Base-by-base conservation (phyloP, 2,888 invertebrate species). In the Habrosyne pyritoides region DNA sequence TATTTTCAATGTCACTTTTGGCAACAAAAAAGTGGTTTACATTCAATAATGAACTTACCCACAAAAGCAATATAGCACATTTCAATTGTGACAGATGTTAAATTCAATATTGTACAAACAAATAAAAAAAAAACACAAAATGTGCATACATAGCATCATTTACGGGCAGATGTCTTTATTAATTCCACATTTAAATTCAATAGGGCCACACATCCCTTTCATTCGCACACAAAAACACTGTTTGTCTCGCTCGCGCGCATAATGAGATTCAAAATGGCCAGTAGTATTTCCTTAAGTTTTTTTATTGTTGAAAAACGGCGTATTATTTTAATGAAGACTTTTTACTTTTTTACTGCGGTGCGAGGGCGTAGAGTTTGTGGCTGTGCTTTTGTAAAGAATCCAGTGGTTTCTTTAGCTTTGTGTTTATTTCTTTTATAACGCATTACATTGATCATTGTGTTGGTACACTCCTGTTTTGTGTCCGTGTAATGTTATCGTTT, bases 221-320 rank as follows among this genome's bases (percentile, higher is more conserved):
- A 63, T 57, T 14, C 69, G 6, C 60, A 56, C 36, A 73, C 55
- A 70, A 69, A 73, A 33, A 74, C 57, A 55, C 51, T 81, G 69
- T 71, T 57, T 62, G 54, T 83, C 83, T 67, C 79, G 52, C 65
- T 83, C 77, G 48, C 70, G 51, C 67, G 61, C 72, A 79, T 79
- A 81, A 85, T 81, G 77, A 84, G 71, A 86, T 85, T 85, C 79
- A 84, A 86, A 87, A 89, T 87, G 84, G 84, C 84, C 84, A 87
- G 86, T 85, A 79, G 26, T 33, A 33, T 33, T 33, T 33, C 33
- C 79, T 80, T 74, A 67, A 71, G 81, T 75, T 71, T 73, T 81
- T 81, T 75, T 80, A 79, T 77, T 75, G 76, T 73, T 66, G 64
- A 66, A 79, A 74, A 74, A 77, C 76, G 78, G 79, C 71, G 84